Conservation (phyloP, 2,888 invertebrate genomes). For the Sinhomidia bicolor region DNA sequence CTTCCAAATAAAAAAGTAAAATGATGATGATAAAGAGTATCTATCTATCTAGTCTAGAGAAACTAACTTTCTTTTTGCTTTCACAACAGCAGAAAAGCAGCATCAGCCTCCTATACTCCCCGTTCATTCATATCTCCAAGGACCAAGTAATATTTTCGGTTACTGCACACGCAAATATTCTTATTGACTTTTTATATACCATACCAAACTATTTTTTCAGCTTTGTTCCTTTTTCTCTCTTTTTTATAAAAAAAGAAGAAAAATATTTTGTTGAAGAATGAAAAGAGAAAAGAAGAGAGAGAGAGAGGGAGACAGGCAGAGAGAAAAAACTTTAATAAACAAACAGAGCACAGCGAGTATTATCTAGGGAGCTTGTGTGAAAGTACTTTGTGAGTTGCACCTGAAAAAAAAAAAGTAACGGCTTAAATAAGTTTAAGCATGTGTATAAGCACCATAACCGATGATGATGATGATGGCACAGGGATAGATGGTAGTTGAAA, state of each 20-base stretch:
- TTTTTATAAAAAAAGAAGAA: neutral
- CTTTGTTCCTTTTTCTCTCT: neutral
- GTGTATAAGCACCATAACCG: neutral
- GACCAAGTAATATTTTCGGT: slow-evolving; percentile 63
- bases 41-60: too few species aligned
- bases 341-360: slow-evolving; percentile 58
- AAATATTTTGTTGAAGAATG: neutral
- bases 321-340: slow-evolving; percentile 62
- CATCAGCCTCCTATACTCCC: too few species aligned
- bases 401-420: slow-evolving; percentile 58
- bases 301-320: slow-evolving; percentile 17
- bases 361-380: slow-evolving; percentile 63
- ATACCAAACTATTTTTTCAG: neutral
- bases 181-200: slow-evolving; percentile 49
- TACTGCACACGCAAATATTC: slow-evolving; percentile 58
- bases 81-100: slow-evolving; percentile 13
- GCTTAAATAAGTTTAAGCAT: slow-evolving; percentile 61
- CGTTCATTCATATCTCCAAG: slow-evolving; percentile 45
- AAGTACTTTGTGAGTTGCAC: slow-evolving; percentile 65
- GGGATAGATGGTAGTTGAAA: neutral
- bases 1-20: slow-evolving; percentile 8
- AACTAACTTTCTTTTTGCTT: slow-evolving; percentile 32
- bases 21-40: slow-evolving; percentile 23
- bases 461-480: neutral
- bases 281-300: neutral